Base-by-base conservation (phyloP, 2,888 invertebrate genomes). In the Empis livida region DNA sequence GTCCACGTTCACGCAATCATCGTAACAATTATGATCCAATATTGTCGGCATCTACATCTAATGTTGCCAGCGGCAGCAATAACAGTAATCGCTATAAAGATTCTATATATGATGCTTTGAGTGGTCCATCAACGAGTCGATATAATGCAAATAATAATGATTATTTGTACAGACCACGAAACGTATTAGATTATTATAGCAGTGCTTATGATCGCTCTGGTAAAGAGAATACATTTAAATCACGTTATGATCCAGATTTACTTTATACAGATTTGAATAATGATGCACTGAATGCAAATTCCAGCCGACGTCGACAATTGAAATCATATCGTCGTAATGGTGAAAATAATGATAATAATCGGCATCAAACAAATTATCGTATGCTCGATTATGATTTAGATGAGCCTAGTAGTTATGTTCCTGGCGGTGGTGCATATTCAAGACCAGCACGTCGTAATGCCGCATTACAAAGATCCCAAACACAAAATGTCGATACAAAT, bases 81-180 rank as follows among this genome's bases (percentile, higher is more conserved):
- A 35, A 43, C 9, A 17, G 10, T 38, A 51, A 53, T 38, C 57
- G 64, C 1, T 61, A 64, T 48, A 60, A 61, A 44, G 61, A 62
- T 40, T 61, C 65, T 27, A 61, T 62, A 14, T 63, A 68, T 30
- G 67, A 65, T 52, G 56, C 58, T 0, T 35, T 62, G 3, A 59
- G 61, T 5, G 59, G 60, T 49, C 55, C 59, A 5, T 49, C 52
- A 1, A 49, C 55, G 1, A 56, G 56, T 20, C 56, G 61, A 10
- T 62, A 62, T 46, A 56, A 53, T 42, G n/a, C 30, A 40, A 52
- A 51, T 6, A 42, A 23, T 30, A 52, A 53, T 30, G 57, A 63
- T n/a, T 55, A 60, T 48, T 57, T 54, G 4, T 59, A 48, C 17
- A 47, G 43, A 43, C 40, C 47, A 9, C 56, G 32, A 56, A 56